These are phyloP conservation scores for Cinclus mexicanus DNA, from an alignment of 2,113 vertebrate species.

Conservation along the genomic window DNA sequence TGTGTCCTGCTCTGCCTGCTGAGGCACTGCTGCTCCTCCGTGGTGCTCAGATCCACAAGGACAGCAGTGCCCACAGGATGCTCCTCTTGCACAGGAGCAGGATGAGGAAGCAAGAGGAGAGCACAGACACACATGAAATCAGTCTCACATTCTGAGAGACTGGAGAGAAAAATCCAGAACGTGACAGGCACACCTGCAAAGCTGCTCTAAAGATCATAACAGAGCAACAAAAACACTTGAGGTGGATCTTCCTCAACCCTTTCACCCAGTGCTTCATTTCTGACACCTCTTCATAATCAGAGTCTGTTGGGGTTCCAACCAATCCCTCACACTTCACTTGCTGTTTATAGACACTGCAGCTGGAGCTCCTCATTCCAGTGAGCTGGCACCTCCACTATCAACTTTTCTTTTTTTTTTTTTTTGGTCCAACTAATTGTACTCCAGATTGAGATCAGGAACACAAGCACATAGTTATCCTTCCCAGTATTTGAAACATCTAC, in stretches of 20 bases:
- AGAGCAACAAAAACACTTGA: background rate
- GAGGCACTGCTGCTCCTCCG: background rate
- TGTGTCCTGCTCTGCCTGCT: background rate
- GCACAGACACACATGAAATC: fast-evolving
- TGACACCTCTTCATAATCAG: background rate
- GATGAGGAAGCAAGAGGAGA: background rate
- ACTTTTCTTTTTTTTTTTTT: background rate
- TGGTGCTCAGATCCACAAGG: background rate
- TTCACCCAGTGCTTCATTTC: background rate
- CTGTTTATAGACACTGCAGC: background rate
- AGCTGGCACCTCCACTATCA: background rate
- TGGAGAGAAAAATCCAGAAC: background rate
- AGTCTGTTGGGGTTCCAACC: background rate
- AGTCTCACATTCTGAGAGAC: background rate
- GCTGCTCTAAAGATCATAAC: background rate
- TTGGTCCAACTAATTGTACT: background rate
- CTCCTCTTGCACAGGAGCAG: background rate
- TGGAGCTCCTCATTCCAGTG: background rate
- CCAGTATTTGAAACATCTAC: background rate
- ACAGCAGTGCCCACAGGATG: fast-evolving
- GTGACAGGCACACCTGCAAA: background rate
- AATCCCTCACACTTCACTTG: background rate
- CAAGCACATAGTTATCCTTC: background rate
- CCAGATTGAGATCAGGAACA: background rate
- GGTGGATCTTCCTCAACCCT: background rate